Percentiles rank a stretch among this genome's conserved stretches.
These are phyloP conservation scores for Scotopteryx bipunctaria DNA, from an alignment of 2,888 invertebrate species.

Conservation along the genomic window DNA sequence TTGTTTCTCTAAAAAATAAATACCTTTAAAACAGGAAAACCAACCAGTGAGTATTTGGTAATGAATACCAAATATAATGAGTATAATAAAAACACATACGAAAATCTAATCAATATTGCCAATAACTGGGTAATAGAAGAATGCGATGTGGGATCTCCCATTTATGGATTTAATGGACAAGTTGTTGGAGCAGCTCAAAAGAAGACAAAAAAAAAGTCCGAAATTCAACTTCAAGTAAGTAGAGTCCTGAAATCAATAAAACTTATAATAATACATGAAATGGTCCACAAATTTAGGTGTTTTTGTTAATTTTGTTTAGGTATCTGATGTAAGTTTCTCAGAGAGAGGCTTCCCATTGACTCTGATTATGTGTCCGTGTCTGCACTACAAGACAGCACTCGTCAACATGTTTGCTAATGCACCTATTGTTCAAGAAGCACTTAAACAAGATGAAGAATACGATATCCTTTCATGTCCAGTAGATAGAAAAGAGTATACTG, in stretches of 20 bases:
- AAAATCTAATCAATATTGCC: slow-evolving; percentile 63
- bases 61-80: slow-evolving; percentile 69
- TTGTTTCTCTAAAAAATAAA: background rate
- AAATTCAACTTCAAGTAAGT: slow-evolving; percentile 52
- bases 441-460: slow-evolving; percentile 50
- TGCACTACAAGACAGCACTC: slow-evolving; percentile 59
- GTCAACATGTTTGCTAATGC: slow-evolving; percentile 57
- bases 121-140: slow-evolving; percentile 72
- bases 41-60: slow-evolving; percentile 54
- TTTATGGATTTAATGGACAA: slow-evolving; percentile 63
- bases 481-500: slow-evolving; percentile 62
- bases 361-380: slow-evolving; percentile 62
- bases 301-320: slow-evolving; percentile 43
- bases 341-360: slow-evolving; percentile 73
- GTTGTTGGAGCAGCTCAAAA: slow-evolving; percentile 58
- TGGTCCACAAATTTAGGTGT: too few species aligned
- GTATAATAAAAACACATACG: slow-evolving; percentile 65
- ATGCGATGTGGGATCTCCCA: slow-evolving; percentile 60
- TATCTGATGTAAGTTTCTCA: slow-evolving; percentile 50
- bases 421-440: slow-evolving; percentile 50
- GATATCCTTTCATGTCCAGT: slow-evolving; percentile 59
- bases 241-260: too few species aligned
- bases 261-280: too few species aligned
- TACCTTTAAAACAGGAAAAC: slow-evolving; percentile 48
- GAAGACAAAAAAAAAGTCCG: slow-evolving; percentile 70